Conservation (phyloP, 2,797 vertebrate genomes). For the Syndactyla subalaris region DNA sequence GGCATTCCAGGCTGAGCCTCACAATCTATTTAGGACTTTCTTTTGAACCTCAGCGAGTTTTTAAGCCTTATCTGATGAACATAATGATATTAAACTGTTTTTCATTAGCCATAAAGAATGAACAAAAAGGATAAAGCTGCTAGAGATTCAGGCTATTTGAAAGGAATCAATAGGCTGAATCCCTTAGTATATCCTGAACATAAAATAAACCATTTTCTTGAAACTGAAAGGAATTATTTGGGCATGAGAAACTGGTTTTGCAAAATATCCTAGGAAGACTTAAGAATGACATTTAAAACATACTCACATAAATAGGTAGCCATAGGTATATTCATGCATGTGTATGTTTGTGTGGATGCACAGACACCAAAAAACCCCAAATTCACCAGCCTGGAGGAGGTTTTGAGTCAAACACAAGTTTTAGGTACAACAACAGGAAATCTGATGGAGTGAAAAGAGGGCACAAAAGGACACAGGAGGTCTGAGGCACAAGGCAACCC, state of each 20-base stretch:
- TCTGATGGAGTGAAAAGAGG: neutral
- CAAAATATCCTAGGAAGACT: neutral
- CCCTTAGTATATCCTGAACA: neutral
- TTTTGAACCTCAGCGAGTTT: constrained; percentile 37
- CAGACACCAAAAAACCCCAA: accelerated
- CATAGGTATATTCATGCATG: no score
- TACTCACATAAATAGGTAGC: neutral
- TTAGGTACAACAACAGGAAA: neutral
- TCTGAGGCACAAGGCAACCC: neutral
- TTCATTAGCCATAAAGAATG: constrained; percentile 56
- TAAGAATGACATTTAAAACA: neutral
- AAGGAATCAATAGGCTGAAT: constrained; percentile 49
- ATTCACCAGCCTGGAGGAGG: neutral
- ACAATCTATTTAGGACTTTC: constrained; percentile 18
- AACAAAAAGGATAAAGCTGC: constrained; percentile 46
- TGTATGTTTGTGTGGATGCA: accelerated
- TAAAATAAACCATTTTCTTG: neutral
- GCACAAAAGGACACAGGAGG: neutral
- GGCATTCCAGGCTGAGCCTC: constrained; percentile 22
- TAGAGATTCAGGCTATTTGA: neutral
- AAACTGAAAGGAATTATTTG: neutral
- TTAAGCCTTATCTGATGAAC: constrained; percentile 62
- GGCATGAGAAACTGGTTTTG: neutral
- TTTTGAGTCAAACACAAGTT: neutral
- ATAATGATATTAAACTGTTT: constrained; percentile 68